phyloP scores from a whole-genome alignment of 2,113 vertebrate species.

The Hemiscyllium ocellatum region DNA sequence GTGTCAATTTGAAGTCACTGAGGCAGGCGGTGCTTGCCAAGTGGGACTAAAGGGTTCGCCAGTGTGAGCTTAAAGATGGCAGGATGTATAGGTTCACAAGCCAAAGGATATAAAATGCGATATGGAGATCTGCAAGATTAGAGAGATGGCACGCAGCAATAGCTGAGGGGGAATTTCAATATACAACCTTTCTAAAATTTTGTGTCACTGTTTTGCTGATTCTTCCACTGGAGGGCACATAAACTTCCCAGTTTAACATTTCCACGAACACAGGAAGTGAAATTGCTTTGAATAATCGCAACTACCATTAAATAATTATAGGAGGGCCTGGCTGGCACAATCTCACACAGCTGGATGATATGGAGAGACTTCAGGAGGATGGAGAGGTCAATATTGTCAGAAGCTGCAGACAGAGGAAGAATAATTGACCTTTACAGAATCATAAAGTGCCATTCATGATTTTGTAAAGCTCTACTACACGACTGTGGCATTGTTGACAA shows the following conservation, averaged over 20 bases:
- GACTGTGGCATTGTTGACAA: not conserved
- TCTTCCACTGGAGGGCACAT: not conserved
- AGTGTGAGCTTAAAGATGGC: not conserved
- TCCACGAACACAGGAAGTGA: not conserved
- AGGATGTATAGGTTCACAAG: not conserved
- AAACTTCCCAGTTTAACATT: not conserved
- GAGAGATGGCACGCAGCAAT: not conserved
- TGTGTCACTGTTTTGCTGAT: not conserved
- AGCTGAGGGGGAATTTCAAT: not conserved
- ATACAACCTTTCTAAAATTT: not conserved
- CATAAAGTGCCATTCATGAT: not conserved
- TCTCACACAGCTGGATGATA: not conserved
- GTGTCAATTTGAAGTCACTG: not conserved
- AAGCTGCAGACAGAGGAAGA: not conserved
- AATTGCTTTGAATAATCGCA: not conserved
- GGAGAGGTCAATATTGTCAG: not conserved
- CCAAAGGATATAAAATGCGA: not conserved
- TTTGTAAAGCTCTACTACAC: not conserved
- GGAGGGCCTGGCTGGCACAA: not conserved
- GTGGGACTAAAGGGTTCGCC: not conserved
- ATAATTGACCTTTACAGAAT: not conserved
- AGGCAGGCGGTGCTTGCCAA: not conserved
- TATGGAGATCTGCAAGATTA: not conserved
- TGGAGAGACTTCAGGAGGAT: not conserved
- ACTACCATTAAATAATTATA: no score